phyloP scores from a whole-genome alignment of 2,113 vertebrate genomes.

The Vireo altiloquus region DNA sequence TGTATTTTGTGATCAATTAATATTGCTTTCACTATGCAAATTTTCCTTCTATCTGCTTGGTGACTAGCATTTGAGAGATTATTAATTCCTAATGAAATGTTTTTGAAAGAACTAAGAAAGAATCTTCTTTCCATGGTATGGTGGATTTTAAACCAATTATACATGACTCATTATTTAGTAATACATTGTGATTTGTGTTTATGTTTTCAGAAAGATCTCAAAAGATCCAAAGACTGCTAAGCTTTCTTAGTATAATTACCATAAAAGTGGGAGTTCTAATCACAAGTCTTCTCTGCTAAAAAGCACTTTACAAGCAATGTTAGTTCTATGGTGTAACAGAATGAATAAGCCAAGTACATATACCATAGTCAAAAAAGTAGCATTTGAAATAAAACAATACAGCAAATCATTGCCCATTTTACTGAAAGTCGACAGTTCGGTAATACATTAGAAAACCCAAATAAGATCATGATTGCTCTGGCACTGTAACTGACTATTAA shows the following conservation, averaged over 20 bases:
- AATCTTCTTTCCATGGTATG: neutral
- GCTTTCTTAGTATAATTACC: neutral
- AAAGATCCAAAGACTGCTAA: neutral
- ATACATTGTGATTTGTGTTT: neutral
- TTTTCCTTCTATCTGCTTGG: neutral
- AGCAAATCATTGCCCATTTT: neutral
- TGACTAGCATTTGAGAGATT: neutral
- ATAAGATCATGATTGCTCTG: neutral
- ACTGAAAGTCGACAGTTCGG: neutral
- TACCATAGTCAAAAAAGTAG: neutral
- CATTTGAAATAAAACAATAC: neutral
- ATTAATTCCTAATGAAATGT: neutral
- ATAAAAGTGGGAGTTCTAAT: neutral
- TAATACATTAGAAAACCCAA: neutral
- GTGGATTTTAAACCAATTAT: neutral
- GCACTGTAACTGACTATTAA: neutral
- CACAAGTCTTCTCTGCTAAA: neutral
- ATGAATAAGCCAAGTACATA: neutral
- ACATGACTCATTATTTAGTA: neutral
- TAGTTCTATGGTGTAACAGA: neutral
- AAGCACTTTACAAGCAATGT: neutral
- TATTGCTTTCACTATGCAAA: neutral
- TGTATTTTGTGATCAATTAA: neutral
- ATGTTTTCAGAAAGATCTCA: neutral
- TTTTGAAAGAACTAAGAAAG: neutral